Percentiles rank a stretch among this genome's conserved stretches.
Conservation (phyloP, 2,888 invertebrate genomes). For the Camptogramma bilineatum region DNA sequence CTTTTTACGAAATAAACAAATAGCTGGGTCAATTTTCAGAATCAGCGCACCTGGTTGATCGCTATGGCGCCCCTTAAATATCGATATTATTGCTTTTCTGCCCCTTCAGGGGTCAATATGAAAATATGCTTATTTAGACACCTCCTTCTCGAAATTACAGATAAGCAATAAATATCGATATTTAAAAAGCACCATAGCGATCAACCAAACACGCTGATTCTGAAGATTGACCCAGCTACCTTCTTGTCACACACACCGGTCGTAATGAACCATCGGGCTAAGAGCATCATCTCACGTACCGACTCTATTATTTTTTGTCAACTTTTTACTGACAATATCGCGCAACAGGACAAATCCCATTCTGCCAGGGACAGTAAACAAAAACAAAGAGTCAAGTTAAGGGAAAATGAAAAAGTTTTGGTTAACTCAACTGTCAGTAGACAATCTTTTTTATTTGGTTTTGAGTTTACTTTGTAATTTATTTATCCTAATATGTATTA, state of each 20-base stretch:
- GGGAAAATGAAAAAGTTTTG: constrained; percentile 6
- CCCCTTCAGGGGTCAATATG: no score
- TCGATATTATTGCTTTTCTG: no score
- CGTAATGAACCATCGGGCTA: constrained; percentile 24
- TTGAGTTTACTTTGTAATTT: not conserved
- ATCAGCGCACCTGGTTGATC: no score
- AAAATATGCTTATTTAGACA: no score
- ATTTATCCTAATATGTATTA: not conserved
- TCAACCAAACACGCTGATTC: no score
- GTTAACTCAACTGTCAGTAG: constrained; percentile 17
- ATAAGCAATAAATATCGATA: no score
- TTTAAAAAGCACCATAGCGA: no score
- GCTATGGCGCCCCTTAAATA: no score
- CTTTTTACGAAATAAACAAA: constrained; percentile 16
- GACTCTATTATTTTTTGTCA: constrained; percentile 37
- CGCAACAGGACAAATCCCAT: constrained; percentile 67
- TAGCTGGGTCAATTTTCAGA: no score
- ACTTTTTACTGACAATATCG: constrained; percentile 52
- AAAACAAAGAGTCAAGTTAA: constrained; percentile 50
- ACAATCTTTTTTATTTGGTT: not conserved
- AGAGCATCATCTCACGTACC: constrained; percentile 25
- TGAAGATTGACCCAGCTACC: no score
- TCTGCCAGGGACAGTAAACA: constrained; percentile 47
- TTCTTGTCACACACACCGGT: constrained; percentile 22
- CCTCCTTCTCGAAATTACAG: no score